A percentile compares a stretch with the other conserved stretches of the same genome.
These are phyloP conservation scores for Acridotheres tristis DNA, from an alignment of 2,797 vertebrate species.

Conservation along the genomic window DNA sequence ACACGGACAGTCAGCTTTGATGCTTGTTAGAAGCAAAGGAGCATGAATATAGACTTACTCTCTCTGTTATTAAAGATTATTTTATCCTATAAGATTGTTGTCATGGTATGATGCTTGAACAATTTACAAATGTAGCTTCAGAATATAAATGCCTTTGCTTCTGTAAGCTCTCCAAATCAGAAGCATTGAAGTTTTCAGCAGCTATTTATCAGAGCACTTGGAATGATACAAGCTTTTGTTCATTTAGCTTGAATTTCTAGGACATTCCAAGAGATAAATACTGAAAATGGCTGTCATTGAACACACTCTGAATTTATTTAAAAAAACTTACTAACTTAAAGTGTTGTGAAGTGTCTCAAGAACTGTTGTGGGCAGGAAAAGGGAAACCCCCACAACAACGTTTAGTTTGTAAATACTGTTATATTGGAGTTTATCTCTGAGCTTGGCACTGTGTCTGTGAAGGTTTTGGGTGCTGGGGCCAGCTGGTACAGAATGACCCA, in stretches of 20 bases:
- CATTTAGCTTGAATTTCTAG: constrained; percentile 13
- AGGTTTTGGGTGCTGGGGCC: neutral
- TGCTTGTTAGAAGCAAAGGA: constrained; percentile 29
- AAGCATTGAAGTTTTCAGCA: constrained; percentile 34
- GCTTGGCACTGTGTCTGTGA: neutral
- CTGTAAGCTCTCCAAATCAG: constrained; percentile 23
- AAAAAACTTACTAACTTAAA: neutral
- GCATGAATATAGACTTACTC: constrained; percentile 26
- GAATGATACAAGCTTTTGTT: constrained; percentile 7
- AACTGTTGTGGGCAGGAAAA: neutral
- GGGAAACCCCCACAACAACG: rapidly evolving
- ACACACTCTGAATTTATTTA: neutral
- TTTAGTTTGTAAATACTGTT: neutral
- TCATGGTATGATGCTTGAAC: constrained; percentile 12
- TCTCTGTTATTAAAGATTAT: constrained; percentile 54
- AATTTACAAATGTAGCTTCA: constrained; percentile 16
- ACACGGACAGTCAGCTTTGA: neutral
- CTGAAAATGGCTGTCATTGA: neutral
- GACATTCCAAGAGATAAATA: neutral
- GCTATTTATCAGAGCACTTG: constrained; percentile 22
- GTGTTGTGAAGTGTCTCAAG: neutral
- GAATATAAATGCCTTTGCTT: constrained; percentile 30
- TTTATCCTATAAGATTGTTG: constrained; percentile 59
- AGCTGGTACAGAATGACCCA: constrained; percentile 19
- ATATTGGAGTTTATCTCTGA: neutral